Percentiles rank a stretch among this genome's conserved stretches.
These are phyloP conservation scores for Bombus balteatus DNA, from an alignment of 1,140 invertebrate genomes.

Conservation along the genomic window DNA sequence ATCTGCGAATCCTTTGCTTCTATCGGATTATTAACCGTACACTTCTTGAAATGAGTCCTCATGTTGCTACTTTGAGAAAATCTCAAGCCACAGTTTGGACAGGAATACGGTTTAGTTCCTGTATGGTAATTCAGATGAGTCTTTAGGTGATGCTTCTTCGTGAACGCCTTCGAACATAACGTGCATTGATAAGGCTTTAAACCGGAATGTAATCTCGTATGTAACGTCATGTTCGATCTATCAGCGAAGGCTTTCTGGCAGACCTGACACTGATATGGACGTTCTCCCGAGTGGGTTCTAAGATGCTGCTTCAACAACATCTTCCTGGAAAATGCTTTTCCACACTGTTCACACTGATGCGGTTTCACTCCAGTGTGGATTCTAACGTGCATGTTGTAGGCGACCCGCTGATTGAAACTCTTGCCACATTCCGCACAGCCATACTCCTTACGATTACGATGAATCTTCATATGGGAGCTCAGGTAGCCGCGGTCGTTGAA, in stretches of 20 bases:
- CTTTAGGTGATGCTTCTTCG: conserved; percentile 92
- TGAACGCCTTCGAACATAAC: conserved; percentile 93
- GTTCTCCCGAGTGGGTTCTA: conserved; percentile 90
- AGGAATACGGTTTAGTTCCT: conserved; percentile 89
- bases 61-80: conserved; percentile 92
- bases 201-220: conserved; percentile 90
- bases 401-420: conserved; percentile 91
- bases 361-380: conserved; percentile 93
- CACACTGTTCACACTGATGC: conserved; percentile 92
- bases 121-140: conserved; percentile 93
- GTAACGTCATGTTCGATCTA: conserved; percentile 91
- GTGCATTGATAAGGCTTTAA: conserved; percentile 94
- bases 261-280: conserved; percentile 88
- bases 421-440: conserved; percentile 89
- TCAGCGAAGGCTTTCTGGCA: conserved; percentile 91
- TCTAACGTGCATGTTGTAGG: conserved; percentile 91
- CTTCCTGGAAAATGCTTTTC: conserved; percentile 93
- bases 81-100: conserved; percentile 87
- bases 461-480: conserved; percentile 91
- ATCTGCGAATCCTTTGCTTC: conserved; percentile 1
- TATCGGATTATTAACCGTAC: conserved; percentile 74
- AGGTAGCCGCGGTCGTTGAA: conserved; percentile 91
- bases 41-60: conserved; percentile 90
- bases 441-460: conserved; percentile 90
- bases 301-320: conserved; percentile 91